A percentile compares a stretch with the other conserved stretches of the same genome.
Conservation (phyloP, 2,113 vertebrate species). For the Sclerurus mexicanus region DNA sequence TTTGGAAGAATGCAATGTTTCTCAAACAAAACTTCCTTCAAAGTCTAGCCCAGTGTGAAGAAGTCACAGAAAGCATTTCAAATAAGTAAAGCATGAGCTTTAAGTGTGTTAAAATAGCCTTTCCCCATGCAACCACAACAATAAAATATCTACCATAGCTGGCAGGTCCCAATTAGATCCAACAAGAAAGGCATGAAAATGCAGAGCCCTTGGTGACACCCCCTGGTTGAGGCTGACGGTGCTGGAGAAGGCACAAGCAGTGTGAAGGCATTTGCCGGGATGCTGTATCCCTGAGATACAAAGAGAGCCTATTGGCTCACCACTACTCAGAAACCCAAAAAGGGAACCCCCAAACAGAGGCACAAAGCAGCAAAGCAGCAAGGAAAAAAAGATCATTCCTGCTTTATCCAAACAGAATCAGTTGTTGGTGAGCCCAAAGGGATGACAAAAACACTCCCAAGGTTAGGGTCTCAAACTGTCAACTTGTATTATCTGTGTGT, state of each 20-base stretch:
- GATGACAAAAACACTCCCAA: accelerated
- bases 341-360: too few relatives aligned
- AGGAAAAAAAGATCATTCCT: too few relatives aligned
- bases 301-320: background rate
- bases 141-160: background rate
- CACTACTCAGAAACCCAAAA: background rate
- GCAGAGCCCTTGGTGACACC: background rate
- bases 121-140: background rate
- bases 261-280: background rate
- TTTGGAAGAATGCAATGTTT: background rate
- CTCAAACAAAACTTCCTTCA: conserved; percentile 6
- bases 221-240: accelerated
- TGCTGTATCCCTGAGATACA: background rate
- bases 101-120: background rate
- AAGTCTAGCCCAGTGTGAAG: background rate
- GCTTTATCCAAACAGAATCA: background rate
- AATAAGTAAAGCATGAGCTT: background rate
- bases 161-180: background rate
- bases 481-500: background rate
- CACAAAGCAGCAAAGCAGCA: too few relatives aligned
- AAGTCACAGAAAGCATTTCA: background rate
- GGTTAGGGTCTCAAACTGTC: background rate
- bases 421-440: background rate
- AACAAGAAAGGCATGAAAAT: background rate
- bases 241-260: background rate